A percentile compares a stretch with the other conserved stretches of the same genome.
Conservation (phyloP, 2,797 vertebrate species). For the Molossus alvarezi region DNA sequence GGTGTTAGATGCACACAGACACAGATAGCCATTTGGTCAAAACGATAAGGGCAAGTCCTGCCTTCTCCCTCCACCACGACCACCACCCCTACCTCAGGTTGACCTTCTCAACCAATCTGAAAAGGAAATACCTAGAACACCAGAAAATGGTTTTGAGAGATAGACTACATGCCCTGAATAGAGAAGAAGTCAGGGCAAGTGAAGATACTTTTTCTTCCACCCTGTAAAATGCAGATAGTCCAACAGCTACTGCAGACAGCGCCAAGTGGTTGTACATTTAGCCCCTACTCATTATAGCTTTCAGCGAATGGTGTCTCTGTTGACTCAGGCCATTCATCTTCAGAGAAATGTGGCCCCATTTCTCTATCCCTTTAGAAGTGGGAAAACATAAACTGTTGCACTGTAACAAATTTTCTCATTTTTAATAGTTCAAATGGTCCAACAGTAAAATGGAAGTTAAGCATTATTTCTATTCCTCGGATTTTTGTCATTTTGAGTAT, state of each 20-base stretch:
- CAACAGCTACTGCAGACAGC: conserved; percentile 76
- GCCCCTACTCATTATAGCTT: conserved; percentile 80
- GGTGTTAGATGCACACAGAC: neutral
- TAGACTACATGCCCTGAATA: conserved; percentile 19
- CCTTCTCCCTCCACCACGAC: neutral
- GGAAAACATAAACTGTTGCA: conserved; percentile 84
- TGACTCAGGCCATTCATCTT: conserved; percentile 84
- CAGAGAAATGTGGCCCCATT: conserved; percentile 84
- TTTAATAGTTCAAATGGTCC: conserved; percentile 85
- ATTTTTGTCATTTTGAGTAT: conserved; percentile 84
- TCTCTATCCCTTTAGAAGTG: conserved; percentile 87
- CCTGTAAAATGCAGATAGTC: conserved; percentile 80
- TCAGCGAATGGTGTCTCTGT: conserved; percentile 86
- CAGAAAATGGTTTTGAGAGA: conserved; percentile 27
- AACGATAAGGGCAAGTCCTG: neutral
- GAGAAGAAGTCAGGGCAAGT: conserved; percentile 30
- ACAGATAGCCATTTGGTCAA: conserved; percentile 2
- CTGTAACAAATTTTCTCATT: conserved; percentile 84
- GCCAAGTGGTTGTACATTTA: conserved; percentile 84
- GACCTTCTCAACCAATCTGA: neutral
- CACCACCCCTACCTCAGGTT: neutral
- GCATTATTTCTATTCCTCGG: conserved; percentile 83
- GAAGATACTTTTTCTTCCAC: conserved; percentile 73
- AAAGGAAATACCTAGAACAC: conserved; percentile 30
- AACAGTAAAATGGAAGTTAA: conserved; percentile 87